These are phyloP conservation scores for Raja brachyura DNA, from an alignment of 2,113 vertebrate species.

Conservation along the genomic window DNA sequence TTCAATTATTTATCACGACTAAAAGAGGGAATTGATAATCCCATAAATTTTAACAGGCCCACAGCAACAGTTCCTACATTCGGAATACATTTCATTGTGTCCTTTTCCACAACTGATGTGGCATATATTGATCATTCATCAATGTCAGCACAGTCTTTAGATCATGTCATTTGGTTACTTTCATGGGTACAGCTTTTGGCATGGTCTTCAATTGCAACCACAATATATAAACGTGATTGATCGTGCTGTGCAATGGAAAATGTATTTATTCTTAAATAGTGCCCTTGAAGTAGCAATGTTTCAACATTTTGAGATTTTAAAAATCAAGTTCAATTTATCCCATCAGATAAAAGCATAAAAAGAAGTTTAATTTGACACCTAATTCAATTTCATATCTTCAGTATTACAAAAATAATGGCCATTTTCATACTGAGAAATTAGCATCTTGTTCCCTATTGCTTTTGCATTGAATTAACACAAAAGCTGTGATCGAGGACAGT, in stretches of 20 bases:
- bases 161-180: neutral
- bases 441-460: no score
- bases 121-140: neutral
- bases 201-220: neutral
- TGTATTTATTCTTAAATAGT: neutral
- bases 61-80: neutral
- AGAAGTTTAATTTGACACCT: no score
- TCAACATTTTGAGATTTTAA: no score
- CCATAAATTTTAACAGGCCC: neutral
- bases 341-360: no score
- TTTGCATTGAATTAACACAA: no score
- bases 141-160: neutral
- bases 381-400: no score
- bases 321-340: no score
- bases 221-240: neutral
- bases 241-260: neutral
- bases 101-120: neutral
- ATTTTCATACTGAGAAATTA: no score
- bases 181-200: neutral
- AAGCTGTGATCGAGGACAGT: no score
- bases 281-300: neutral
- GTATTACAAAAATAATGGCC: no score
- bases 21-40: neutral
- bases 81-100: neutral
- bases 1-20: neutral